phyloP scores from a whole-genome alignment of 2,797 vertebrate species.

The Babyrousa celebensis region DNA sequence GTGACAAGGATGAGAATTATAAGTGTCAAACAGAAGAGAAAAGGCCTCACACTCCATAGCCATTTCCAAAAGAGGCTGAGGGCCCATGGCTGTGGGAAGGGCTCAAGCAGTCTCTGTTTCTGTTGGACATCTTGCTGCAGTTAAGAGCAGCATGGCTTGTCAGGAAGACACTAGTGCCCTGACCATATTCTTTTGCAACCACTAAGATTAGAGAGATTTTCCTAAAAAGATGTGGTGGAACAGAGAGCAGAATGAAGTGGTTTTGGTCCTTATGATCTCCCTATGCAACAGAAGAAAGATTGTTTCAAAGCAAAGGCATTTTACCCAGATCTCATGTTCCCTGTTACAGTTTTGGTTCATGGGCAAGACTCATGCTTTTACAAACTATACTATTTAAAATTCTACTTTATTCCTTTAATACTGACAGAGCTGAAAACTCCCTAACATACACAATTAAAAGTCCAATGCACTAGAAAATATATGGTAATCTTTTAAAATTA shows the following conservation, averaged over 20 bases:
- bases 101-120: not conserved
- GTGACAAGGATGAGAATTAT: not conserved
- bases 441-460: constrained; percentile 65
- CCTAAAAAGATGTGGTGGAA: not conserved
- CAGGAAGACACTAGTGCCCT: not conserved
- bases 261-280: not conserved
- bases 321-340: not conserved
- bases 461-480: constrained; percentile 18
- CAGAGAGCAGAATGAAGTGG: not conserved
- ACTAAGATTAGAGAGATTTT: not conserved
- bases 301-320: constrained; percentile 2
- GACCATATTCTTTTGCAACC: not conserved
- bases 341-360: constrained; percentile 59
- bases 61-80: not conserved
- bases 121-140: not conserved
- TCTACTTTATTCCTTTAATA: constrained; percentile 46
- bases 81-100: not conserved
- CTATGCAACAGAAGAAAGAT: not conserved
- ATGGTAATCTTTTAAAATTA: constrained; percentile 44
- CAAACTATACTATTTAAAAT: constrained; percentile 47
- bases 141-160: not conserved
- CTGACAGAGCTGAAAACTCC: constrained; percentile 48
- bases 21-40: not conserved
- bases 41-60: not conserved
- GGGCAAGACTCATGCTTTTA: not conserved